A percentile compares a stretch with the other conserved stretches of the same genome.
phyloP scores from a whole-genome alignment of 2,113 vertebrate species.

The Laticauda colubrina region DNA sequence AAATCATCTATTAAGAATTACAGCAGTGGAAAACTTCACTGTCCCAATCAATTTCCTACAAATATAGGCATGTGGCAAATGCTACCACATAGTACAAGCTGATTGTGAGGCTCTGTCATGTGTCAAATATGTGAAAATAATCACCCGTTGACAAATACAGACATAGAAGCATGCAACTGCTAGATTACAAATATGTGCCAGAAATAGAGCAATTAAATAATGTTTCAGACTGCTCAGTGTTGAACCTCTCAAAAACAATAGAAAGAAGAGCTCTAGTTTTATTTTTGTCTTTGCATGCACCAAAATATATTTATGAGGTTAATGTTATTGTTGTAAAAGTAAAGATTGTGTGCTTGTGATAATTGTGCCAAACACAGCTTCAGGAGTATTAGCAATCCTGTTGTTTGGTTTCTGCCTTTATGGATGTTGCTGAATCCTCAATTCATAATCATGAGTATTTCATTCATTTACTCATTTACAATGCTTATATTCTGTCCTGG shows the following conservation, averaged over 20 bases:
- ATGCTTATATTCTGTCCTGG: background rate
- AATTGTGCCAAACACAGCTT: background rate
- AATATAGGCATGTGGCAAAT: conserved; percentile 7
- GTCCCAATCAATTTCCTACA: background rate
- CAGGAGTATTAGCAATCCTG: background rate
- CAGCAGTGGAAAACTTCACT: background rate
- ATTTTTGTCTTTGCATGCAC: background rate
- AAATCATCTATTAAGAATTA: conserved; percentile 18
- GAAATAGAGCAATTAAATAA: conserved; percentile 7
- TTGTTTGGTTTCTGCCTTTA: background rate
- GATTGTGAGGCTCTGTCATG: background rate
- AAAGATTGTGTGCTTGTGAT: background rate
- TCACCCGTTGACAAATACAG: background rate
- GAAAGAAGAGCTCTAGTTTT: background rate
- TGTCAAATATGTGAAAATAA: conserved; percentile 18
- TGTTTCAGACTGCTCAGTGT: background rate
- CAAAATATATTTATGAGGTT: background rate
- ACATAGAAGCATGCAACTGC: background rate
- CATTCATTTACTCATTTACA: background rate
- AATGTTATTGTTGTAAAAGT: background rate
- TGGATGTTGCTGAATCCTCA: background rate
- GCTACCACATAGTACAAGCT: rapidly evolving
- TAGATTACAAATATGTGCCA: background rate
- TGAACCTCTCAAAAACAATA: background rate
- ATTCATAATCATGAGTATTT: background rate